phyloP scores from a whole-genome alignment of 1,140 invertebrate species.

The Drosophila arawakana region DNA sequence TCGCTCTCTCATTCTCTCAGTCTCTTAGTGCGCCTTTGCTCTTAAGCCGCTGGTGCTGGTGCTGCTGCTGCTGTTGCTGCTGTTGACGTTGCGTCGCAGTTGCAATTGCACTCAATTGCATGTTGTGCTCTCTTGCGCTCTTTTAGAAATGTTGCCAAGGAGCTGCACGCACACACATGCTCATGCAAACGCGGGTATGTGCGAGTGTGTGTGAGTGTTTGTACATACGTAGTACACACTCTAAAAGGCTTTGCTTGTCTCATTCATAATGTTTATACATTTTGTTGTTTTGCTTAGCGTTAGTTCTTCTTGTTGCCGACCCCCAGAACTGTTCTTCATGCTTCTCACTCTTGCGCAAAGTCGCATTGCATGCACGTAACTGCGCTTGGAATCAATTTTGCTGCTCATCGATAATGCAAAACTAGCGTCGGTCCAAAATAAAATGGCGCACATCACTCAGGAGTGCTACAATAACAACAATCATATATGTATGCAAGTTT shows the following conservation, averaged over 20 bases:
- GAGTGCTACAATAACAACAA: conserved; percentile 24
- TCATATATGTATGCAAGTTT: not conserved
- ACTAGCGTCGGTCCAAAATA: conserved; percentile 51
- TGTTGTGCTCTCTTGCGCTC: conserved; percentile 38
- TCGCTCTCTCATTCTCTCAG: not conserved
- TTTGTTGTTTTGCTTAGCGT: conserved; percentile 5
- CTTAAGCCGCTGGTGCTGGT: conserved; percentile 16
- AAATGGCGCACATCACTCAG: conserved; percentile 67
- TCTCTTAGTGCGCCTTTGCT: conserved; percentile 29
- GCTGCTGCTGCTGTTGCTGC: no score
- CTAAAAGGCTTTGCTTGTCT: conserved; percentile 51
- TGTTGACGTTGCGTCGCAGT: conserved; percentile 30
- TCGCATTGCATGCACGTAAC: conserved; percentile 71
- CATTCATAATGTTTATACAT: conserved; percentile 49
- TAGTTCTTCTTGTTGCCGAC: no score
- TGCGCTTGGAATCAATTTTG: conserved; percentile 77
- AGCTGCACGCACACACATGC: conserved; percentile 15
- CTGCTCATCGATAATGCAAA: conserved; percentile 76
- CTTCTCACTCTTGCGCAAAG: not conserved
- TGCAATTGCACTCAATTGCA: conserved; percentile 19
- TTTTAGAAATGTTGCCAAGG: conserved; percentile 45
- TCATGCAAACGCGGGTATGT: not conserved
- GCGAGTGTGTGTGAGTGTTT: no score
- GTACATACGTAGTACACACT: not conserved
- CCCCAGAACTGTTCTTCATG: not conserved